phyloP scores from a whole-genome alignment of 2,888 invertebrate species.

The Troilus luridus region DNA sequence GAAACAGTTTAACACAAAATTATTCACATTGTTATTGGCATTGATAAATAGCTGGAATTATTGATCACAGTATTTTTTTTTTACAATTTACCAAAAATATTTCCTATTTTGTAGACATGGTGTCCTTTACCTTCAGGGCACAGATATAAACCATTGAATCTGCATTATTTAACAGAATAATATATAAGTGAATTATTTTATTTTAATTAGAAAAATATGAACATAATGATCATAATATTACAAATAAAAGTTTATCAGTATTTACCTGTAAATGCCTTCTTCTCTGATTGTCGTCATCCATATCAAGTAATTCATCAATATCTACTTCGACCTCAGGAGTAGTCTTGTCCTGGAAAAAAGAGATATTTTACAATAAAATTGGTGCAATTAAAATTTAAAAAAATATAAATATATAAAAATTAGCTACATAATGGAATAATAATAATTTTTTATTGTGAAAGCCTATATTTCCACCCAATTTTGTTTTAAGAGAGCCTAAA shows the following conservation, averaged over 20 bases:
- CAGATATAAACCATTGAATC: not conserved
- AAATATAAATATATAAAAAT: no score
- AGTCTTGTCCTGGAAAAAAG: slow-evolving; percentile 71
- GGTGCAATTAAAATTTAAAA: not conserved
- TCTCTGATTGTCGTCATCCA: slow-evolving; percentile 91
- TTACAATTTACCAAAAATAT: no score
- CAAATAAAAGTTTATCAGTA: slow-evolving; percentile 58
- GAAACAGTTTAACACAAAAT: no score
- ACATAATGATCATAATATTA: slow-evolving; percentile 2
- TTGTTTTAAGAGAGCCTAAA: no score
- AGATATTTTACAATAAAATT: not conserved
- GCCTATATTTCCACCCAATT: no score
- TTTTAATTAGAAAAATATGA: not conserved
- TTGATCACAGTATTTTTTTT: no score
- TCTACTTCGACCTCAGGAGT: slow-evolving; percentile 88
- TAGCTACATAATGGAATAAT: no score
- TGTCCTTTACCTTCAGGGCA: no score
- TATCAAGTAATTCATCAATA: slow-evolving; percentile 94
- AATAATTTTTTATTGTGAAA: no score
- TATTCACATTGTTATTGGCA: no score
- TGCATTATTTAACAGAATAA: not conserved
- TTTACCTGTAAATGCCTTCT: slow-evolving; percentile 84
- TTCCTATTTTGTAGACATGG: no score
- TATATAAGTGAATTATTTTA: not conserved
- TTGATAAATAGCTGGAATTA: no score